A percentile compares a stretch with the other conserved stretches of the same genome.
phyloP scores from a whole-genome alignment of 2,113 vertebrate genomes.

The Lates calcarifer region DNA sequence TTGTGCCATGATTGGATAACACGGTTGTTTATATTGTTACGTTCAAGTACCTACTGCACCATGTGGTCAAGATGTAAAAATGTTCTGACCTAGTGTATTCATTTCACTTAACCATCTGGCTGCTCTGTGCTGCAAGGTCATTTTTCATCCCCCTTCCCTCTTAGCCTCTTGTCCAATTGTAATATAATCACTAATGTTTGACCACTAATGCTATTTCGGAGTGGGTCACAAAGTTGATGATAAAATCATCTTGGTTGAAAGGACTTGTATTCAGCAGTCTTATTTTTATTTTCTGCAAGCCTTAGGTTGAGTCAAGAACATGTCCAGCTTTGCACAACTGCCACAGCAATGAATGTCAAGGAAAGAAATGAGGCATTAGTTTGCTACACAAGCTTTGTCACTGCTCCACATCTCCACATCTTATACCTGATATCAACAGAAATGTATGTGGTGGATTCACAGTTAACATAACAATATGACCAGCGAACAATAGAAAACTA shows the following conservation, averaged over 20 bases:
- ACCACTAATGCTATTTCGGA: constrained; percentile 3
- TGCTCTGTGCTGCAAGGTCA: constrained; percentile 73
- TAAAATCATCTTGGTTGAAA: not conserved
- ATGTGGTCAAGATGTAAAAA: constrained; percentile 66
- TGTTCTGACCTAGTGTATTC: constrained; percentile 73
- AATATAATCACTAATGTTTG: constrained; percentile 30
- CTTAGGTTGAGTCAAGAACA: not conserved
- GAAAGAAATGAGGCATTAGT: not conserved
- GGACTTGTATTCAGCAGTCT: not conserved
- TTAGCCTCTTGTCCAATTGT: constrained; percentile 9
- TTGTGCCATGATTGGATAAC: constrained; percentile 14
- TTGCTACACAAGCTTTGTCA: not conserved
- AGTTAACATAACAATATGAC: not conserved
- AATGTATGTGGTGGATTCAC: too few relatives aligned
- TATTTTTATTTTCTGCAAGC: not conserved
- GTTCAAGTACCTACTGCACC: constrained; percentile 39
- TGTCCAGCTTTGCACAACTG: constrained; percentile 14
- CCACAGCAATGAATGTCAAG: not conserved
- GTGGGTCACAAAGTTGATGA: not conserved
- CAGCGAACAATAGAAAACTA: not conserved
- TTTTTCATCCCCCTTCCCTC: constrained; percentile 40
- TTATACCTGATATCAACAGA: not conserved
- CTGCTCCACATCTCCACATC: not conserved
- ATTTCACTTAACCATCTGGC: constrained; percentile 79
- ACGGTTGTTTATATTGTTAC: constrained; percentile 25